These are phyloP conservation scores for Troides helena DNA, from an alignment of 2,888 invertebrate genomes.

Conservation along the genomic window DNA sequence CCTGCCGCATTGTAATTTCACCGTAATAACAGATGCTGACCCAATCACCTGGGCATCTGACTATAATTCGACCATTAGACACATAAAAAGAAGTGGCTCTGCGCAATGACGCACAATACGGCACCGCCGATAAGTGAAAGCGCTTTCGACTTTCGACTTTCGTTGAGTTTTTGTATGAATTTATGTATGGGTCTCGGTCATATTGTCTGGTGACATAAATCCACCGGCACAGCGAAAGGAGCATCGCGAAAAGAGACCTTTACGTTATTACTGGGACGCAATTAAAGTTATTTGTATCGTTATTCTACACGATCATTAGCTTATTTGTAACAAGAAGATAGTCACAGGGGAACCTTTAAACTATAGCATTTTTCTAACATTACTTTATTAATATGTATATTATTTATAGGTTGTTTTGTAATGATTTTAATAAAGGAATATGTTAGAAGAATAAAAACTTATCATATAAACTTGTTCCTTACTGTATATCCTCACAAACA, in stretches of 20 bases:
- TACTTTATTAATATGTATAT: too few relatives aligned
- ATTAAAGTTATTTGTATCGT: neutral
- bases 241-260: conserved; percentile 43
- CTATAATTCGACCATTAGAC: conserved; percentile 49
- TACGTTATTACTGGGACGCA: neutral
- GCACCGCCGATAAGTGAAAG: conserved; percentile 75
- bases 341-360: too few relatives aligned
- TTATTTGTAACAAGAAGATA: neutral
- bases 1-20: conserved; percentile 37
- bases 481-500: too few relatives aligned
- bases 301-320: neutral
- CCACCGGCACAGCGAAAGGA: conserved; percentile 41
- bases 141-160: conserved; percentile 74
- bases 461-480: too few relatives aligned
- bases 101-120: conserved; percentile 53
- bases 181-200: conserved; percentile 68
- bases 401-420: too few relatives aligned
- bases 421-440: too few relatives aligned
- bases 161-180: conserved; percentile 76
- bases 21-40: conserved; percentile 41
- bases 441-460: too few relatives aligned
- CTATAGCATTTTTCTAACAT: too few relatives aligned
- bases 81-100: conserved; percentile 56
- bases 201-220: conserved; percentile 75
- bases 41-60: conserved; percentile 42